Evolutionary conservation across 2,797 vertebrate species (phyloP).

Genomic region (Manis javanica): DNA sequence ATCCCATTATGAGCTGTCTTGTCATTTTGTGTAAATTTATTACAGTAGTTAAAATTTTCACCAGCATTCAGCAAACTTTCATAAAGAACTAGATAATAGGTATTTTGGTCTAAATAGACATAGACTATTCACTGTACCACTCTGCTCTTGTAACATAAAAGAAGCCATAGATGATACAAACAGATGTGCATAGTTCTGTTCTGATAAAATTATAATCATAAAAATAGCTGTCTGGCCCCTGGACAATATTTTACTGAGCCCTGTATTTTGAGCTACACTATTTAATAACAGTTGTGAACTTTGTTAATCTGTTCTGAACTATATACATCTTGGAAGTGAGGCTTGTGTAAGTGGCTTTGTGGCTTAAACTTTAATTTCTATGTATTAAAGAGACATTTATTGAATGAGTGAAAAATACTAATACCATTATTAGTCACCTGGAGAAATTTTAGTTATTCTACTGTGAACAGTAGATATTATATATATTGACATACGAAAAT

Average conservation of each 20-base stretch:
- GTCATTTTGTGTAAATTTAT: neutral
- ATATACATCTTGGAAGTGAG: neutral
- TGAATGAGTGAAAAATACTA: neutral
- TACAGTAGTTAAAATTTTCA: neutral
- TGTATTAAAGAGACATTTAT: neutral
- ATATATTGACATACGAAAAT: neutral
- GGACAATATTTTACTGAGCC: neutral
- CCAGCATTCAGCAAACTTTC: neutral
- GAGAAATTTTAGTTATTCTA: neutral
- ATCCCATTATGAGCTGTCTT: neutral
- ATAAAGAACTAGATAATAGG: neutral
- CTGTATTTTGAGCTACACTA: neutral
- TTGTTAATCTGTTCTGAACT: neutral
- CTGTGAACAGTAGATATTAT: neutral
- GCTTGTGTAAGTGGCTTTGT: neutral
- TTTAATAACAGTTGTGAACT: neutral
- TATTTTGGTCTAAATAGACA: neutral
- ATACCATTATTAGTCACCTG: neutral
- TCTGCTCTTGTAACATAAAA: neutral
- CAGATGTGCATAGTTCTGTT: neutral
- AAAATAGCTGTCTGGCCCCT: neutral
- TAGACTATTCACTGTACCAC: too few relatives aligned
- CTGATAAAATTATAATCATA: neutral
- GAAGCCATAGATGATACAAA: neutral
- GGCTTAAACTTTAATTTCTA: neutral